Evolutionary conservation across 1,140 invertebrate species (phyloP), one percentile per base, ranked within the genome.

Genomic region (Pseudomyrmex gracilis): DNA sequence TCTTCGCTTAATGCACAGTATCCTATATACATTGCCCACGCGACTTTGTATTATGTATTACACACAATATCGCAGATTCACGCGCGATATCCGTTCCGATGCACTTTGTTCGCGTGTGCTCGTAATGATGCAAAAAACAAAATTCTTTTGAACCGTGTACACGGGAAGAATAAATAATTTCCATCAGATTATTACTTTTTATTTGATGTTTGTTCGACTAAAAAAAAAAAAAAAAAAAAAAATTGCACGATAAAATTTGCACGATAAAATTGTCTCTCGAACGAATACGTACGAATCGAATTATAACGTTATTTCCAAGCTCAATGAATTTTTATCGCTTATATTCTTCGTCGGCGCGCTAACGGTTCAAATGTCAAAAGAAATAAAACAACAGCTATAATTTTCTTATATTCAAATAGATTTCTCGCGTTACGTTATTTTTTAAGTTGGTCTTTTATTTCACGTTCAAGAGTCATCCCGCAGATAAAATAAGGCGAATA

Each of bases 21-120:
- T 80, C 71, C 71, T 80, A 34, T 34, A 71, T 80, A 71, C n/a
- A n/a, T 71, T 80, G 53, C 63, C 7, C 66, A 17, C 57, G 49
- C n/a, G 43, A 43, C 58, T 49, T 70, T 24, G 55, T 60, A 70
- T 58, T 70, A 57, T 34, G 53, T 15, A 53, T 78, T 47, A 34
- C 20, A 55, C 9, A 78, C 43, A 45, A 45, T 43, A 10, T 24
- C 15, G 66, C 55, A 78, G 58, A 17, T 17, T 71, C 7, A 13
- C 76, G 53, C 43, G 55, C n/a, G n/a, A 70, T 43, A 22, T 67
- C 60, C 43, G 34, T 12, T 58, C 4, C 53, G 51, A 68, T 24
- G 43, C 2, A 17, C 34, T 34, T 34, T 78, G 15, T 51, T 47
- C 45, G 24, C 45, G 24, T 68, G 51, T 45, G 13, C 45, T 47